Percentiles rank a stretch among this genome's conserved stretches.
These are phyloP conservation scores for Marmota monax DNA, from an alignment of 2,113 vertebrate species.

Conservation along the genomic window DNA sequence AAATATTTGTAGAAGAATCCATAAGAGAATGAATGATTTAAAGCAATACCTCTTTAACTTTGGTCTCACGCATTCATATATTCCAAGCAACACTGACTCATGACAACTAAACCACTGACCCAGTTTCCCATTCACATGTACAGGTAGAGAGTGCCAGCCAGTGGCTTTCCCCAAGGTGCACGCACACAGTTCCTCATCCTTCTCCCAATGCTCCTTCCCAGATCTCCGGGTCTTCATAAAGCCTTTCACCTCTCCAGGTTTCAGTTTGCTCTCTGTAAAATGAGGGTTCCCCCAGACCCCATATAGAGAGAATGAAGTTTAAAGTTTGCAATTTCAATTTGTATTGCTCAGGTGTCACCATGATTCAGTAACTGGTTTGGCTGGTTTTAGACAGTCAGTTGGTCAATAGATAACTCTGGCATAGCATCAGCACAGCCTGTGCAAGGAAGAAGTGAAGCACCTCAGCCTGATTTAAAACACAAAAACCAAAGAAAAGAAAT, in stretches of 20 bases:
- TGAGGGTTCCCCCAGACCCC: not conserved
- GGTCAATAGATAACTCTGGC: not conserved
- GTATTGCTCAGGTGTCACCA: not conserved
- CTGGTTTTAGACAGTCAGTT: not conserved
- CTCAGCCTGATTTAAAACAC: not conserved
- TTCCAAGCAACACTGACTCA: not conserved
- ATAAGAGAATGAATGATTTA: not conserved
- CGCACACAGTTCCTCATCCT: rapidly evolving
- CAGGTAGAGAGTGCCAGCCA: not conserved
- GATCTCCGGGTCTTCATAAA: rapidly evolving
- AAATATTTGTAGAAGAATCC: not conserved
- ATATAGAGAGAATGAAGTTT: not conserved
- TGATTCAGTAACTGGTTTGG: not conserved
- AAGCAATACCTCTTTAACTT: not conserved
- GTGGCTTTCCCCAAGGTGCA: rapidly evolving
- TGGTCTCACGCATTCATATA: not conserved
- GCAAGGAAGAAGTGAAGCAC: not conserved
- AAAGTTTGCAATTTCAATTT: not conserved
- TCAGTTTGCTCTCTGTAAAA: not conserved
- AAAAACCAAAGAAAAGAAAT: not conserved
- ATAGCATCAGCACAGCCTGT: not conserved
- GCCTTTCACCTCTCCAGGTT: rapidly evolving
- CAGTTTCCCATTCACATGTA: rapidly evolving
- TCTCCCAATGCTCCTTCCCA: not conserved
- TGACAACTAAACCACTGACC: not conserved